A percentile compares a stretch with the other conserved stretches of the same genome.
Conservation (phyloP, 1,140 invertebrate species). For the Saccostrea echinata region DNA sequence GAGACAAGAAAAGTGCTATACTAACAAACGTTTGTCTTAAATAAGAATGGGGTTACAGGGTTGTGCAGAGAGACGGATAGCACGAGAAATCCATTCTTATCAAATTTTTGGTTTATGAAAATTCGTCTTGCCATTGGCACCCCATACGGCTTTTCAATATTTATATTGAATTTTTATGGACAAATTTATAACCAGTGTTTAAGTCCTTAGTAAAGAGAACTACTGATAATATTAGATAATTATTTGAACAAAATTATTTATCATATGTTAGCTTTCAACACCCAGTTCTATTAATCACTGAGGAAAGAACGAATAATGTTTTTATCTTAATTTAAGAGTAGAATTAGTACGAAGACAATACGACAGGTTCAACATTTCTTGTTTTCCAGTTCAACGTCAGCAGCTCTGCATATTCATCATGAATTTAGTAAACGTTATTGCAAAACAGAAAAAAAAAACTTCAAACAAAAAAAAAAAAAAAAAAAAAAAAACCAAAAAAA, state of each 20-base stretch:
- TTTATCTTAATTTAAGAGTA: background rate
- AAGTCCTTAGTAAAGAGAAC: slow-evolving; percentile 18
- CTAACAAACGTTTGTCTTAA: slow-evolving; percentile 37
- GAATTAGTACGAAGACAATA: background rate
- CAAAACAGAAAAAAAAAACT: too few relatives aligned
- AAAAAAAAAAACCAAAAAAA: too few relatives aligned
- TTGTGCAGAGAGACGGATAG: background rate
- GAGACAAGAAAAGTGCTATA: slow-evolving; percentile 32
- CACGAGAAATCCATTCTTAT: background rate
- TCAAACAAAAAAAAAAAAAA: too few relatives aligned
- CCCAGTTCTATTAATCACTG: background rate
- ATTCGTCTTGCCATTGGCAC: background rate
- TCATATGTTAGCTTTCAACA: slow-evolving; percentile 25
- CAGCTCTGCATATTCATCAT: too few relatives aligned
- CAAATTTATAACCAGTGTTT: slow-evolving; percentile 21
- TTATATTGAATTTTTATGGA: slow-evolving; percentile 38
- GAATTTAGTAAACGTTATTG: too few relatives aligned
- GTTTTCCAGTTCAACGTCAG: too few relatives aligned
- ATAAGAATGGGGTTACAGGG: slow-evolving; percentile 23
- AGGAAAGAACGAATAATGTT: background rate
- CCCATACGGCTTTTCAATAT: slow-evolving; percentile 36
- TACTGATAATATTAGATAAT: slow-evolving; percentile 30
- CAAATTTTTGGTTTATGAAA: slow-evolving; percentile 36
- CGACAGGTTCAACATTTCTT: background rate
- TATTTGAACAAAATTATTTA: slow-evolving; percentile 37